Evolutionary conservation across 1,140 invertebrate genomes (phyloP), one percentile per base, ranked within the genome.

Genomic region (Calliphora vicina): DNA sequence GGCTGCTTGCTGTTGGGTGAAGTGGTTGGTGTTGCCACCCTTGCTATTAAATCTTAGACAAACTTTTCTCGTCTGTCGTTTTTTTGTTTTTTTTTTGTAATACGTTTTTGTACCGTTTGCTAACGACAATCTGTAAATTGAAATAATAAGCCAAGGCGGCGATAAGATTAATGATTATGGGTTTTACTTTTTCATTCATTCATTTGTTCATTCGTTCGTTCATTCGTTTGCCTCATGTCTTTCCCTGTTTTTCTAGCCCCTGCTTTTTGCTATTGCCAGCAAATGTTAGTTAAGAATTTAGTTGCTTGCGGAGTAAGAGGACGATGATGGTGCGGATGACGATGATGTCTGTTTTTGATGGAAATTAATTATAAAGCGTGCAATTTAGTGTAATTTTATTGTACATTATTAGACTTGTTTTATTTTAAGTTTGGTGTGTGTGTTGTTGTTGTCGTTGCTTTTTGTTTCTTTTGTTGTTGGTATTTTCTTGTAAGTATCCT

Each of bases 91-190:
- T 10, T 35, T 20, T 25, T n/a, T n/a, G n/a, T n/a, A n/a, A n/a
- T n/a, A n/a, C n/a, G n/a, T n/a, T 25, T 13, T 43, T 43, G 74
- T 78, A n/a, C 45, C 45, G 61, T 67, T 67, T 67, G 74, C 35
- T 45, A 78, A 78, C 74, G 74, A 78, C 74, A 78, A 78, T 78
- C 43, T 27, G 80, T 83, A 87, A 89, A 89, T 89, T 88, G 87
- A 89, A 89, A 89, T 89, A 89, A 89, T 89, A 89, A 88, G 87
- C 88, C 88, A 87, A 90, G 88, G 88, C 88, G 88, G 88, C 88
- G 88, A 90, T 90, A 89, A 90, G 88, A 90, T 90, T 90, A 90
- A 90, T 89, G 88, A 89, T 89, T 89, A 89, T 89, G 86, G 84
- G 61, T 83, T 86, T 78, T 78, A 45, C 9, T 23, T 67, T 67